Base-by-base conservation (phyloP, 35 echinoderm and acorn worm species). In the Lytechinus variegatus region DNA sequence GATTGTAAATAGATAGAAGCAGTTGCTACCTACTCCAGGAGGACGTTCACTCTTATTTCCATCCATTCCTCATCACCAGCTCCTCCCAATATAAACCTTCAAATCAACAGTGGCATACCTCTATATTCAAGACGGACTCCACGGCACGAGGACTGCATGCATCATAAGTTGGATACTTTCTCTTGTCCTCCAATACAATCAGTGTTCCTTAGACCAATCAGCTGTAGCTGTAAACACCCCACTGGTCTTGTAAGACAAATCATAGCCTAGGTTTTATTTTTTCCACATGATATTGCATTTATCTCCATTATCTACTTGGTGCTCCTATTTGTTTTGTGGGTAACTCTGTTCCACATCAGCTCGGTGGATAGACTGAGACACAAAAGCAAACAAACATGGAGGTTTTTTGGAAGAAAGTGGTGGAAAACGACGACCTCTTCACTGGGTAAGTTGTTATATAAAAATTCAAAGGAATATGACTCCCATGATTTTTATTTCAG, bases 401-500 rank as follows among this genome's bases (percentile, higher is more conserved):
- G 96, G 98, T 99, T 33, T 99, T 99, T 94, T 99, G 98, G 98
- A 99, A 99, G 94, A 99, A 99, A 87, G 95, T 99, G 86, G 98
- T 99, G 13, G 98, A 99, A 96, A 99, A 99, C 87, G 98, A 99
- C 71, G 98, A 99, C 95, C 95, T 99, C 55, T 99, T 99, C 72
- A 97, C 96, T 6, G 98, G 98, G 98, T 99, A 93, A 97, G 98
- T 93, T n/a, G 24, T 5, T 4, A 79, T 14, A 7, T 5, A 79
- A 16, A 79, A 79, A 79, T 79, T 79, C 19, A 79, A 44, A 44
- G 33, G 33, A 44, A 44, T 44, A 44, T 44, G 33, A 44, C 33
- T 44, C 33, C 33, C 33, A 44, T 44, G 0, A 44, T 44, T 44
- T 44, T 44, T 44, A 1, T 44, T 44, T 44, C 33, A 44, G 33